phyloP scores from a whole-genome alignment of 2,113 vertebrate species.

The Pterocles burchelli region DNA sequence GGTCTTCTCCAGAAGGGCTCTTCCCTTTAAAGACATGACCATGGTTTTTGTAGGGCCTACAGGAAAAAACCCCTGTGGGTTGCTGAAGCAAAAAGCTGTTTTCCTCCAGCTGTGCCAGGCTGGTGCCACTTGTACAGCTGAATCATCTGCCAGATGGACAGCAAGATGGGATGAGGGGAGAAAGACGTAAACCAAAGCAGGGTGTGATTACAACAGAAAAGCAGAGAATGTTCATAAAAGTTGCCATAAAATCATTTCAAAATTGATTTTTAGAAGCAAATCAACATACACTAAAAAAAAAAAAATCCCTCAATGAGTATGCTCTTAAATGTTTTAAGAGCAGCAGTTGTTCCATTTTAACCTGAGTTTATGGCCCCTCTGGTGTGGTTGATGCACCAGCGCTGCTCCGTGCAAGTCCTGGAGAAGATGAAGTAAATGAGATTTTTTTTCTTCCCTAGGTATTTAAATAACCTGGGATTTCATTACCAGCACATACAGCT shows the following conservation, averaged over 20 bases:
- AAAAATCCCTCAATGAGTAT: background rate
- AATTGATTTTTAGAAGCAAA: slow-evolving; percentile 39
- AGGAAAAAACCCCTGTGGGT: background rate
- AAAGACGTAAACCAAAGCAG: background rate
- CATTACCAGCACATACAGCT: background rate
- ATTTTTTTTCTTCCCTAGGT: background rate
- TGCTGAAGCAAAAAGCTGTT: background rate
- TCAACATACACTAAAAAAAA: background rate
- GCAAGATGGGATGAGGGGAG: slow-evolving; percentile 1
- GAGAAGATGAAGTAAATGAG: background rate
- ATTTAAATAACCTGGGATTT: background rate
- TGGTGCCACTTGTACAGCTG: slow-evolving; percentile 11
- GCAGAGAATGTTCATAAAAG: slow-evolving; percentile 2
- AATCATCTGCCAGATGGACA: slow-evolving; percentile 29
- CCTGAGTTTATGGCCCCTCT: background rate
- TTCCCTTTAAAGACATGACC: background rate
- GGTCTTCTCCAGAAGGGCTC: background rate
- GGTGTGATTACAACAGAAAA: background rate
- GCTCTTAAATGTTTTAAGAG: background rate
- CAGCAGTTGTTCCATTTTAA: background rate
- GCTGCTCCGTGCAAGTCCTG: background rate
- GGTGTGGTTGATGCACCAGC: rapidly evolving
- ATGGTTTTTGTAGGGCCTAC: background rate
- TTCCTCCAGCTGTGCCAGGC: slow-evolving; percentile 38
- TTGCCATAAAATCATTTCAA: background rate